phyloP scores from a whole-genome alignment of 2,113 vertebrate genomes.

The Xiphias gladius region DNA sequence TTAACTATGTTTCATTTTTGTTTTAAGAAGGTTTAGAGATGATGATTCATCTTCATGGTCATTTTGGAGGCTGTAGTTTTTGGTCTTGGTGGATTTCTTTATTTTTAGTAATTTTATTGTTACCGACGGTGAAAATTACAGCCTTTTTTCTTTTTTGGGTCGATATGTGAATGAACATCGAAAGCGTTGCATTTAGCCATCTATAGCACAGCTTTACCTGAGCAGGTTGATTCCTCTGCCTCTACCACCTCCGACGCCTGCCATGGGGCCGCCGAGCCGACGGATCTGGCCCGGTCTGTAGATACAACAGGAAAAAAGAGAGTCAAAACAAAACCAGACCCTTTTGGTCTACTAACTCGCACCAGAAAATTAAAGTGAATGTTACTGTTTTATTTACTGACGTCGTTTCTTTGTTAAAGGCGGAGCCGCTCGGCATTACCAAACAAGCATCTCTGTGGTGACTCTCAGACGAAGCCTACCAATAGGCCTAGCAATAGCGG shows the following conservation, averaged over 20 bases:
- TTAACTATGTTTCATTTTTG: no score
- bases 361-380: fast-evolving
- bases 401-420: fast-evolving
- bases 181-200: fast-evolving
- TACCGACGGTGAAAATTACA: no score
- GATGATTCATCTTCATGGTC: no score
- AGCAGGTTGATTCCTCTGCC: constrained; percentile 95
- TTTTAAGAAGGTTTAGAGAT: no score
- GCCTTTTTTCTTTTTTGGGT: no score
- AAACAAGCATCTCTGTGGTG: background rate
- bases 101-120: no score
- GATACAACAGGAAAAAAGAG: background rate
- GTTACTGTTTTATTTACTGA: fast-evolving
- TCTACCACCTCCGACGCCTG: constrained; percentile 98
- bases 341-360: fast-evolving
- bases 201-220: constrained; percentile 83
- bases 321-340: background rate
- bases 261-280: constrained; percentile 86
- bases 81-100: no score
- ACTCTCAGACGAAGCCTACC: constrained; percentile 9
- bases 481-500: constrained; percentile 8
- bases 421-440: fast-evolving
- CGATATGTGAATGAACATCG: no score
- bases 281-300: constrained; percentile 92
- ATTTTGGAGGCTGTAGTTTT: no score